Percentiles rank a stretch among this genome's conserved stretches.
phyloP scores from a whole-genome alignment of 2,888 invertebrate species.

The Agrochola lychnidis region DNA sequence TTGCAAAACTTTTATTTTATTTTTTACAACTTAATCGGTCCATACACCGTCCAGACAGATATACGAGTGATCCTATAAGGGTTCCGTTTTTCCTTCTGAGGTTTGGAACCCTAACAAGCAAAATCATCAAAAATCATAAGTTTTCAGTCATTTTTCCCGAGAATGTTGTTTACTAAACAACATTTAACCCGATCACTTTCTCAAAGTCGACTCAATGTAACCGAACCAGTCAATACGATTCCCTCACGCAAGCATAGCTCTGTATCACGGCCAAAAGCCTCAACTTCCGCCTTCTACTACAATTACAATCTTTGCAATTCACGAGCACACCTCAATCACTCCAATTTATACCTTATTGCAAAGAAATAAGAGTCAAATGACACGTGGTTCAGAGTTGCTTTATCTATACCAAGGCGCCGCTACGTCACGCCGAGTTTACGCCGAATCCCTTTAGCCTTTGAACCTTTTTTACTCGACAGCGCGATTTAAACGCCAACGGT shows the following conservation, averaged over 20 bases:
- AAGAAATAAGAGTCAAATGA: background rate
- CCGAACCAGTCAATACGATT: conserved; percentile 32
- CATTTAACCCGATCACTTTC: background rate
- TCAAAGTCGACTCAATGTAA: conserved; percentile 6
- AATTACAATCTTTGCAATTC: conserved; percentile 17
- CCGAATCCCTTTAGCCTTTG: conserved; percentile 29
- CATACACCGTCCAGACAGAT: too few species aligned
- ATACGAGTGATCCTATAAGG: too few species aligned
- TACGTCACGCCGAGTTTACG: conserved; percentile 38
- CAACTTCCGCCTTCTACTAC: conserved; percentile 22
- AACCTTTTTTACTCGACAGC: conserved; percentile 32
- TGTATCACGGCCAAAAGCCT: conserved; percentile 24
- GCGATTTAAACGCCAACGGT: conserved; percentile 30
- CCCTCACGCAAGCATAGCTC: conserved; percentile 28
- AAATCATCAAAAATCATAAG: too few species aligned
- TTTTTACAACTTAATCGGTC: too few species aligned
- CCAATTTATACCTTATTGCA: background rate
- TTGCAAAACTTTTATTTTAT: too few species aligned
- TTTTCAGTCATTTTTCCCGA: background rate
- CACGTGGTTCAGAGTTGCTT: background rate
- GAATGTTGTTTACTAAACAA: background rate
- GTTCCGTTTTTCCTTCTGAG: too few species aligned
- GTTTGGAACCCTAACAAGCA: too few species aligned
- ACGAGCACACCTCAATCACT: background rate
- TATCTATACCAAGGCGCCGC: conserved; percentile 19